Evolutionary conservation across 2,888 invertebrate species (phyloP).

Genomic region (Phyllotreta striolata): DNA sequence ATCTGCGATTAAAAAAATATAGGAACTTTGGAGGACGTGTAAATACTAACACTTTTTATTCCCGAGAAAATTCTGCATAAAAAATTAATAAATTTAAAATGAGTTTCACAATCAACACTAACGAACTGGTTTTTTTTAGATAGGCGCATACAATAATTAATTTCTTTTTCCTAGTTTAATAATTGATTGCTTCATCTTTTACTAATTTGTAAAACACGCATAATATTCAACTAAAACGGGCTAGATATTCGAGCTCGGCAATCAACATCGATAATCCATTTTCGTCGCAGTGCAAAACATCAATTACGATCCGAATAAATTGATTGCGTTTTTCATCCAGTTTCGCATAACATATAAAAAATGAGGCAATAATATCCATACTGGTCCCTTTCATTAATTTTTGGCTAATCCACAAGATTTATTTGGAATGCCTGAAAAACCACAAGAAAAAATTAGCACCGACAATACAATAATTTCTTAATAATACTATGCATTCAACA

Average conservation of each 20-base stretch:
- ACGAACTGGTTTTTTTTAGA: constrained; percentile 27
- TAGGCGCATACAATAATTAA: constrained; percentile 20
- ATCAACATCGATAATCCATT: neutral
- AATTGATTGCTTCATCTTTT: constrained; percentile 31
- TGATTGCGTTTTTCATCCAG: constrained; percentile 1
- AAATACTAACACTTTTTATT: constrained; percentile 7
- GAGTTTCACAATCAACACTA: constrained; percentile 11
- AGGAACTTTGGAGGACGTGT: constrained; percentile 9
- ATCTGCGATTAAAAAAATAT: no score
- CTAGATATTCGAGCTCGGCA: constrained; percentile 10
- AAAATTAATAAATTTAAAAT: constrained; percentile 21
- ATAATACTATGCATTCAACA: no score
- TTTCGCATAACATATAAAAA: constrained; percentile 44
- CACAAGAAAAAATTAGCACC: constrained; percentile 27
- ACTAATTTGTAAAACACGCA: constrained; percentile 9
- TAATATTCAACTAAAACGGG: neutral
- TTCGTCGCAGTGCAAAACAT: neutral
- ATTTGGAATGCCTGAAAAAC: constrained; percentile 45
- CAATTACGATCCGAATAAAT: neutral
- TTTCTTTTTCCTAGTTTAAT: constrained; percentile 14
- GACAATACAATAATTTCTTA: neutral
- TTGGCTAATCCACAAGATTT: constrained; percentile 19
- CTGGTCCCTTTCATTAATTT: constrained; percentile 40
- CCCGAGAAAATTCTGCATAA: constrained; percentile 15
- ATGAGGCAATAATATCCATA: constrained; percentile 45